A percentile compares a stretch with the other conserved stretches of the same genome.
phyloP scores from a whole-genome alignment of 2,113 vertebrate species.

The Nibea coibor region DNA sequence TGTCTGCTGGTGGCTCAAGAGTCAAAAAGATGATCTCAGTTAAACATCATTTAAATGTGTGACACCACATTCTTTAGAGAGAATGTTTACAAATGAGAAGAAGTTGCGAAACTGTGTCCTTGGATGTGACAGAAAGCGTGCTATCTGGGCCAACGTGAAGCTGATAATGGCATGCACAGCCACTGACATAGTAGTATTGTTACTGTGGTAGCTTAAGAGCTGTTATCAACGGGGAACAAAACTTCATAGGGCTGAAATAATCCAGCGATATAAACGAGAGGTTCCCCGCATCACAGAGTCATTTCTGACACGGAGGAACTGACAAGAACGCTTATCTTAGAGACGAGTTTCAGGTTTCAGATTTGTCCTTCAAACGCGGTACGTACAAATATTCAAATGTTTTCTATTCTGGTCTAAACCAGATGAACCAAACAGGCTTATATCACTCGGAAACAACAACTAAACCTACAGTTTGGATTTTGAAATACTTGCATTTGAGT shows the following conservation, averaged over 20 bases:
- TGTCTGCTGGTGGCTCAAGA: neutral
- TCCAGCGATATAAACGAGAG: neutral
- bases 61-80: neutral
- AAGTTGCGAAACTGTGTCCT: neutral
- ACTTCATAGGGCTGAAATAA: neutral
- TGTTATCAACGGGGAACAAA: neutral
- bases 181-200: neutral
- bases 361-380: slow-evolving; percentile 18
- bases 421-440: neutral
- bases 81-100: slow-evolving; percentile 9
- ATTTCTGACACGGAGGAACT: slow-evolving; percentile 7
- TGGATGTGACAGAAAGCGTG: neutral
- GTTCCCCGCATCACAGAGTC: no score
- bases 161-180: neutral
- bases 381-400: neutral
- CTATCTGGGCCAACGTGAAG: neutral
- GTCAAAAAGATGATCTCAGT: slow-evolving; percentile 14
- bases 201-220: neutral
- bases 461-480: neutral
- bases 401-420: neutral
- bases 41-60: slow-evolving; percentile 23
- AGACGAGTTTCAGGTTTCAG: slow-evolving; percentile 23
- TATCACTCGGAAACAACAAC: neutral
- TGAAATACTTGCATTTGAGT: neutral
- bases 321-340: neutral